Base-by-base conservation (phyloP, 2,113 vertebrate species). In the Gracilinanus agilis region DNA sequence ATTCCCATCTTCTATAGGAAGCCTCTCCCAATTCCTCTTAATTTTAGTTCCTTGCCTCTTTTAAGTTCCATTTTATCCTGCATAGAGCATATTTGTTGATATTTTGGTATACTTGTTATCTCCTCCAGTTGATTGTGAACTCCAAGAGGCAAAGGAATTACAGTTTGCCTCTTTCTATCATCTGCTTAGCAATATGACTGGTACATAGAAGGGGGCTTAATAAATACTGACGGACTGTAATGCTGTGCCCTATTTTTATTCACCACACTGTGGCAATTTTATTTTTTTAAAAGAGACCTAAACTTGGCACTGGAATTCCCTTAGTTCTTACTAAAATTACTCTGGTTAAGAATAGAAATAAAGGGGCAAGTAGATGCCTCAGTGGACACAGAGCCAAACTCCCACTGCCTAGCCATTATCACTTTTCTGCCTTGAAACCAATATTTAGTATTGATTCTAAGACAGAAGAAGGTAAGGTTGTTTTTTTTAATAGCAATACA, bases 301-400 rank as follows among this genome's bases (percentile, higher is more conserved):
- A 95, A 25, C 53, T 89, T 96, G 93, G 94, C 90, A 95, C n/a
- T 96, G 54, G 93, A 93, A 91, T 97, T 97, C 92, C 27, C 40
- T 58, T 93, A 9, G 83, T 44, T 54, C 83, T 29, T 93, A 11
- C 61, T 90, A 54, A 90, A 90, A 89, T 93, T 56, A 90, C 54
- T 93, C 56, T 83, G 16, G 11, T 67, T 67, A 67, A 67, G 29
- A 67, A 34, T 67, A 67, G 27, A 10, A 34, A 34, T 34, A 67
- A 49, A 49, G 49, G 49, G 49, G 49, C 49, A 49, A 49, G 49
- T 49, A 49, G 49, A 5, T 49, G 49, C 49, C 49, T 49, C 49
- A 49, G 49, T 49, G 49, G 49, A 49, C 49, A 49, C 49, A 49
- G 49, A 49, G 49, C 49, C 49, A 49, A 49, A 2, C 49, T 5